These are phyloP conservation scores for Temnothorax ravouxi DNA, from an alignment of 2,888 invertebrate species.

Conservation along the genomic window DNA sequence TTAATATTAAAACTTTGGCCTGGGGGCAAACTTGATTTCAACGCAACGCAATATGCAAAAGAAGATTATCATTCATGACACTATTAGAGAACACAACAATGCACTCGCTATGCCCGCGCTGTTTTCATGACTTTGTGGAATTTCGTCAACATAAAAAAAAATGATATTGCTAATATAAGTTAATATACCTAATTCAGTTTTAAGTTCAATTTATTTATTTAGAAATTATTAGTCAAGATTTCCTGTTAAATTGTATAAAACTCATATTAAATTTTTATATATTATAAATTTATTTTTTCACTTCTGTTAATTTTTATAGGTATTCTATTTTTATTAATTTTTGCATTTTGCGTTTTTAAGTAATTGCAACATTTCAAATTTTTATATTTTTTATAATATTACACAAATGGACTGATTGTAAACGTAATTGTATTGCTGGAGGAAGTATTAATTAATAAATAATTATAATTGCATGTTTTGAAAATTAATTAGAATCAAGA, in stretches of 20 bases:
- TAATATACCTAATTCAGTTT: background rate
- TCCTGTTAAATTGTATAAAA: background rate
- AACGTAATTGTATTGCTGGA: background rate
- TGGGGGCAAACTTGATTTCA: background rate
- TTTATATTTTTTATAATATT: background rate
- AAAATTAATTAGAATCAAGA: background rate
- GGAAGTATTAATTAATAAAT: background rate
- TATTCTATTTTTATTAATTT: no score
- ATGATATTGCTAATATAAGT: background rate
- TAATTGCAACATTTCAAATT: background rate
- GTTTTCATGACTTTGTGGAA: background rate
- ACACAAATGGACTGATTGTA: background rate
- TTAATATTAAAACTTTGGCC: background rate
- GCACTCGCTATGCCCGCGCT: background rate
- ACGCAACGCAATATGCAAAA: background rate
- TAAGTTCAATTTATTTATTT: background rate
- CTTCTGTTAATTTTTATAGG: background rate
- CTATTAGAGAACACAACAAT: background rate
- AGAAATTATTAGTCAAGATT: background rate
- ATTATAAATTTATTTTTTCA: background rate
- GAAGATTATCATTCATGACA: constrained; percentile 6
- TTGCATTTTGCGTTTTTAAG: background rate
- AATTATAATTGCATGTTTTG: background rate
- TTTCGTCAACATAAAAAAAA: background rate
- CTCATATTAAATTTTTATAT: background rate